Conservation (phyloP, 2,888 invertebrate genomes). For the Metacarcinus magister region DNA sequence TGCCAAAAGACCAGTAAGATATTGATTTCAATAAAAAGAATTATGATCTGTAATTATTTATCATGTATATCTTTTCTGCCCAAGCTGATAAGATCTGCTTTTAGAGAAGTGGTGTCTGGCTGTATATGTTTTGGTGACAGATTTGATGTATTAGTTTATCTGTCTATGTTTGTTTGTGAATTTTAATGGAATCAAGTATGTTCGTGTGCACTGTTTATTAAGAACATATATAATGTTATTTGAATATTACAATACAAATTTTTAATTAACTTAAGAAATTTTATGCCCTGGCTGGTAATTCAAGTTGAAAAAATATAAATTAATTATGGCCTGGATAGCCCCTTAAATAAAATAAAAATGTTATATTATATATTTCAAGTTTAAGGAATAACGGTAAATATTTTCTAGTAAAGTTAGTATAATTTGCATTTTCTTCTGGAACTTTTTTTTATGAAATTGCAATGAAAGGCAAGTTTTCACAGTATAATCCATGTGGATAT, state of each 20-base stretch:
- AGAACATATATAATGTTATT: slow-evolving; percentile 1
- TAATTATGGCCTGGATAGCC: background rate
- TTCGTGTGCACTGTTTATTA: slow-evolving; percentile 19
- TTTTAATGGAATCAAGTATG: background rate
- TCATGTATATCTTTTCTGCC: background rate
- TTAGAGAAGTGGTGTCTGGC: background rate
- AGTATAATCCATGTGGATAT: background rate
- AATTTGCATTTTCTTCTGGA: background rate
- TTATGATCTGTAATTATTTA: background rate
- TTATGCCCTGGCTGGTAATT: slow-evolving; percentile 16
- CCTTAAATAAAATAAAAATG: background rate
- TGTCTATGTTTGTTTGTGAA: slow-evolving; percentile 6
- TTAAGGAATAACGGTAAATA: background rate
- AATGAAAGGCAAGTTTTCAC: background rate
- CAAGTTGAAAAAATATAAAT: background rate
- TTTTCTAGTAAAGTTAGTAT: background rate
- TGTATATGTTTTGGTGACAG: background rate
- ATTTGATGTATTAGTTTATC: background rate
- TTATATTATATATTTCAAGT: background rate
- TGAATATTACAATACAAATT: slow-evolving; percentile 22
- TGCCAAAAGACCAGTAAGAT: background rate
- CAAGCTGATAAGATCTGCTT: background rate
- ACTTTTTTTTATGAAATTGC: background rate
- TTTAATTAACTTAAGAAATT: slow-evolving; percentile 23
- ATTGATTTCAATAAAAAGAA: background rate